phyloP scores from a whole-genome alignment of 2,113 vertebrate species.

The Xiphophorus couchianus region DNA sequence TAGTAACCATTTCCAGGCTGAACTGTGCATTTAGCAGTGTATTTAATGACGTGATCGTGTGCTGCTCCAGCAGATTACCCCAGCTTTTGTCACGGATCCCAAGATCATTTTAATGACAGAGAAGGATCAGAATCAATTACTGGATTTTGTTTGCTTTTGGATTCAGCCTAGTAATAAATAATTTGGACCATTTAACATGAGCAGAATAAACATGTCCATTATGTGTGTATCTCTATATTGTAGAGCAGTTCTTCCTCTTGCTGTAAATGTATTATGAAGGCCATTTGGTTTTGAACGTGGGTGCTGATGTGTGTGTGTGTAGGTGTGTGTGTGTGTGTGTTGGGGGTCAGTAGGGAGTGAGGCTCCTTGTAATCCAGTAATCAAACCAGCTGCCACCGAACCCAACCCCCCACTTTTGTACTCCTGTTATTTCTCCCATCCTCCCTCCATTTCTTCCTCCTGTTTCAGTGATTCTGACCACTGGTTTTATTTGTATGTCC shows the following conservation, averaged over 20 bases:
- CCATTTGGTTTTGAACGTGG: slow-evolving; percentile 39
- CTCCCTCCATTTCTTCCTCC: slow-evolving; percentile 1
- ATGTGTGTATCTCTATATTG: too few species aligned
- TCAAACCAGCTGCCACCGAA: slow-evolving; percentile 80
- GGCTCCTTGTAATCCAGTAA: slow-evolving; percentile 79
- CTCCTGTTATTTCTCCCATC: background rate
- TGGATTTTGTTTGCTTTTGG: background rate
- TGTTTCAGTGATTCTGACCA: background rate
- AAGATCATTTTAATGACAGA: background rate
- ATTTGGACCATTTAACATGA: background rate
- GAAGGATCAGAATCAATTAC: background rate
- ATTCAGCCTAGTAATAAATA: background rate
- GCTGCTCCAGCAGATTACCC: background rate
- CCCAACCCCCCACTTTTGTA: slow-evolving; percentile 67
- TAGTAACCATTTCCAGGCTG: background rate
- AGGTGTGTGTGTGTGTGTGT: slow-evolving; percentile 49
- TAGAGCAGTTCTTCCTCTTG: slow-evolving; percentile 27
- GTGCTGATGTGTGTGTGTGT: slow-evolving; percentile 18
- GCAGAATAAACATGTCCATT: background rate
- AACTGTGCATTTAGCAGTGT: background rate
- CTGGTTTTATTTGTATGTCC: background rate
- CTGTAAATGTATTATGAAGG: slow-evolving; percentile 49
- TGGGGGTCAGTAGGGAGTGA: slow-evolving; percentile 77
- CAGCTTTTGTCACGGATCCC: background rate
- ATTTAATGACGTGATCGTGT: background rate